Base-by-base conservation (phyloP, 2,797 vertebrate species). In the Knipowitschia caucasica region DNA sequence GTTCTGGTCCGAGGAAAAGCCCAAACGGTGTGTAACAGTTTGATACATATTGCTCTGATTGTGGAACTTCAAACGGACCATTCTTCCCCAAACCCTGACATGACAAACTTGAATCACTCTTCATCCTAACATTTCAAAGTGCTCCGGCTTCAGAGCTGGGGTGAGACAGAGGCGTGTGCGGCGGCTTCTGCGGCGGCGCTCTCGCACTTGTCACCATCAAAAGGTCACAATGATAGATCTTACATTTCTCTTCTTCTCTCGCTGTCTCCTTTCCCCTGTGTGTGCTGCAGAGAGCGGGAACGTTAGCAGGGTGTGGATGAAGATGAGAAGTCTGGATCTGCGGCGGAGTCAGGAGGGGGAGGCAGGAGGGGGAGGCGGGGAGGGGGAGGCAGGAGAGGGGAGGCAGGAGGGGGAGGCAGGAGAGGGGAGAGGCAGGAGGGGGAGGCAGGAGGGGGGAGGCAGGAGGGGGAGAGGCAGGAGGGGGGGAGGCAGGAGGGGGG, bases 221-320 rank as follows among this genome's bases (percentile, higher is more conserved):
- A 39, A 89, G 84, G 79, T 85, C 75, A 78, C 67, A 34, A 51
- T 76, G 81, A 82, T 74, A 85, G 80, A 84, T 86, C 75, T 72
- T 73, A 64, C 62, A 59, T 78, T 79, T 79, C 66, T 62, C 45
- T 53, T 74, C 58, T 63, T 60, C 45, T 43, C 56, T 65, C 49
- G 23, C 66, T 58, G 62, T 74, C 75, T 62, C 49, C 62, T 77
- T 71, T 67, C 57, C 56, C 50, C 52, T 50, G 34, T 38, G 59
- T 57, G 77, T 78, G 64, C n/a, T 15, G 23, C 45, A 29, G 66
- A 42, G 40, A 63, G 59, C 73, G 66, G 56, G 40, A 76, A 84
- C 75, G 75, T 80, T 81, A 57, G 26, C 52, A 45, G 52, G 57
- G 65, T 51, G 47, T 58, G 52, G 60, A 63, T 49, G 27, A 62